These are phyloP conservation scores for Henricia sp. DNA, from an alignment of 53 echinoderm and acorn worm genomes.

Conservation along the genomic window DNA sequence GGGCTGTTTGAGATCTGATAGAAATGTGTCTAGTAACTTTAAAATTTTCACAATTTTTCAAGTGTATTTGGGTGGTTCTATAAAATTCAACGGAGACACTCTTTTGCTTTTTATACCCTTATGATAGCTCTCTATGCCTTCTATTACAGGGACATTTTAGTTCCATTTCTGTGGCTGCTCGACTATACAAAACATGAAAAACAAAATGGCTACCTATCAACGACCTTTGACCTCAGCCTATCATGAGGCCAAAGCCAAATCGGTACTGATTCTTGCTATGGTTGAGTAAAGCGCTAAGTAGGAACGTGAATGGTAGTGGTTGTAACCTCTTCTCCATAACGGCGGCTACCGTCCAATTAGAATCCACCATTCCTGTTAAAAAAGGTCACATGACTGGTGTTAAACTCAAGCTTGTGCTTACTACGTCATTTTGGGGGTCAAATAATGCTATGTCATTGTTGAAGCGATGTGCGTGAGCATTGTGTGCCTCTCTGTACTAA, in stretches of 20 bases:
- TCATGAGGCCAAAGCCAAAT: conserved; percentile 97
- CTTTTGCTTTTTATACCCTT: background rate
- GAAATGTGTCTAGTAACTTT: too few relatives aligned
- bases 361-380: conserved; percentile 94
- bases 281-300: conserved; percentile 90
- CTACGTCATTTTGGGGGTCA: too few relatives aligned
- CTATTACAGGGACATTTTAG: background rate
- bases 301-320: conserved; percentile 93
- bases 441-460: too few relatives aligned
- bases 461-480: too few relatives aligned
- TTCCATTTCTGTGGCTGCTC: background rate
- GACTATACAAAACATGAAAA: background rate
- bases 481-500: too few relatives aligned
- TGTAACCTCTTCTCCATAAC: conserved; percentile 93
- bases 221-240: conserved; percentile 79
- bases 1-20: background rate
- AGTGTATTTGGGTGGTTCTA: background rate
- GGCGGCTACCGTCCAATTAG: conserved; percentile 97
- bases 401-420: too few relatives aligned
- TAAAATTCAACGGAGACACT: background rate
- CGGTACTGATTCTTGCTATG: conserved; percentile 88
- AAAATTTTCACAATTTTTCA: background rate
- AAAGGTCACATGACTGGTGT: too few relatives aligned
- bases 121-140: background rate
- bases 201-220: conserved; percentile 54